Base-by-base conservation (phyloP, 2,113 vertebrate genomes). In the Hyperoodon ampullatus region DNA sequence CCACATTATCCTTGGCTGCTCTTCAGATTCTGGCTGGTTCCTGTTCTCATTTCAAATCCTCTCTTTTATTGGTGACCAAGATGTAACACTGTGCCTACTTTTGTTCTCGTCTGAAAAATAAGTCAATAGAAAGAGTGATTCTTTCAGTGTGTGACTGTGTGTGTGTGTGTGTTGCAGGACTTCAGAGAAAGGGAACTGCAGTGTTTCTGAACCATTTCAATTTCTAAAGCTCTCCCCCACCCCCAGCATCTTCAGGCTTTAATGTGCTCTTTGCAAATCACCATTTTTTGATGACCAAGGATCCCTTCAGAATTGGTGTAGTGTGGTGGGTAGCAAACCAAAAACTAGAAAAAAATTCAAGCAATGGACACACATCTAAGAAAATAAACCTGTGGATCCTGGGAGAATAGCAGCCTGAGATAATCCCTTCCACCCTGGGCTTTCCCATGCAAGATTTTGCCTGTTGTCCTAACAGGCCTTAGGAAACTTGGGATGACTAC, bases 311-410 rank as follows among this genome's bases (percentile, higher is more conserved):
- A 70, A 65, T 18, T 91, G 16, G 18, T 71, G 14, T 33, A n/a
- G 33, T 39, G 8, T 1, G 3, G 21, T 65, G 1, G 21, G 8
- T 66, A 35, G 53, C n/a, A 63, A 75, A 74, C 18, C 21, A 93
- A n/a, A 33, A 85, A 93, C 6, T 71, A 39, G 61, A 26, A 81
- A 82, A 77, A 92, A 68, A 35, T 14, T 28, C 60, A 94, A 97
- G 35, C 26, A 14, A 4, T 14, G 16, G 71, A 39, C 24, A 88
- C 26, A 68, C 15, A 74, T 65, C 50, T 88, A 60, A 87, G 47
- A 78, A 87, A 96, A 81, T 44, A 63, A 88, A 89, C 19, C 7
- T 3, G 2, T 44, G 28, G 39, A 24, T 55, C 16, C 70, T 35
- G 24, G 33, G 50, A 70, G 18, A 55, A 10, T 2, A 81, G 63